A percentile compares a stretch with the other conserved stretches of the same genome.
These are phyloP conservation scores for Neocrepidodera transversa DNA, from an alignment of 2,888 invertebrate species.

Conservation along the genomic window DNA sequence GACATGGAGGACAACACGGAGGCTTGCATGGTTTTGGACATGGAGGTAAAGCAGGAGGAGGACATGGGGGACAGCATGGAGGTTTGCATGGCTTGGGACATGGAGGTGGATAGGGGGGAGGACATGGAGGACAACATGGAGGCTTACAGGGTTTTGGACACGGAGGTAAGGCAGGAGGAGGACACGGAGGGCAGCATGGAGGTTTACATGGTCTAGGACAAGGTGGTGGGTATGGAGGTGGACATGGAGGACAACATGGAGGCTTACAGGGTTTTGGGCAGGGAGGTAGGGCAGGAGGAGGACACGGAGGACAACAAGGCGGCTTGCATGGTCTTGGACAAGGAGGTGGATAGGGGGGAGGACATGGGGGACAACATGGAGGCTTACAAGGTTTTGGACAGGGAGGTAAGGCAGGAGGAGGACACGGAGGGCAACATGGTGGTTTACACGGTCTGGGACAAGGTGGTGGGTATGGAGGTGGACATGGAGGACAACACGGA, in stretches of 20 bases:
- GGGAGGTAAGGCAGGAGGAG: background rate
- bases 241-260: constrained; percentile 10
- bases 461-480: background rate
- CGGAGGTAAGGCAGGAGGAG: constrained; percentile 1
- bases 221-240: constrained; percentile 1
- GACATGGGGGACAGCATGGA: background rate
- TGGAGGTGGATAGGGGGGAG: background rate
- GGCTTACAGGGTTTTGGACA: background rate
- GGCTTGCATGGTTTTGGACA: constrained; percentile 1
- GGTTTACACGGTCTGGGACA: background rate
- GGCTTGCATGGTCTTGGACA: background rate
- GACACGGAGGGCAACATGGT: background rate
- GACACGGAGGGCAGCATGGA: constrained; percentile 1
- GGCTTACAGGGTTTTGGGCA: background rate
- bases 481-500: background rate
- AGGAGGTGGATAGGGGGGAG: constrained; percentile 5
- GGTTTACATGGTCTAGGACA: background rate
- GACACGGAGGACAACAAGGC: constrained; percentile 18
- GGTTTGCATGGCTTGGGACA: background rate
- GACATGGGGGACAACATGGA: constrained; percentile 6
- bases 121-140: constrained; percentile 8
- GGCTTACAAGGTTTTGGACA: background rate
- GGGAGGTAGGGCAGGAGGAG: constrained; percentile 8
- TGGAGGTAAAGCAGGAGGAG: background rate
- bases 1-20: constrained; percentile 6